Base-by-base conservation (phyloP, 2,113 vertebrate species). In the Daphoenositta chrysoptera region DNA sequence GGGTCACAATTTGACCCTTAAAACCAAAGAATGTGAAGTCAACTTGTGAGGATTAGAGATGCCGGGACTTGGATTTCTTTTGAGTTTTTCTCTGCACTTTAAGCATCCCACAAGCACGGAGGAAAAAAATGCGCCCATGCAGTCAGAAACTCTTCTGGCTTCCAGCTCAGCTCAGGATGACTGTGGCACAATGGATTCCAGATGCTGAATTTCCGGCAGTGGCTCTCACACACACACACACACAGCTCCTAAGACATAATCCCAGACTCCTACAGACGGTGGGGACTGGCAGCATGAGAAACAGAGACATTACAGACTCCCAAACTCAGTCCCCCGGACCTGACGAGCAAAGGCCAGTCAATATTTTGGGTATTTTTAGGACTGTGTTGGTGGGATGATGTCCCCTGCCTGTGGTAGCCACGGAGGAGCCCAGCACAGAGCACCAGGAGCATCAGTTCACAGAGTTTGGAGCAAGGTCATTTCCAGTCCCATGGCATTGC, bases 151-250 rank as follows among this genome's bases (percentile, higher is more conserved):
- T 73, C 37, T 83, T 80, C 45, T 76, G 93, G 88, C 80, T 75
- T 61, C 35, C 93, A 92, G 86, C 94, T 92, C 83, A 22, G 83
- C 93, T 68, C 84, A 10, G 93, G 88, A 83, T 93, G 90, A 91
- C 93, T 94, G 89, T 92, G 86, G 94, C 88, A 96, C 94, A 92
- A 97, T 97, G 18, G 51, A 68, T 97, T 97, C 97, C 97, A 97
- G 97, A 97, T 96, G 97, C 83, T 6, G 89, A 72, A 57, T 90
- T 97, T 97, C 97, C 88, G 71, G 93, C 89, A 78, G 72, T 24
- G 71, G 90, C 70, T 95, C 64, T 45, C 73, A 63, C 78, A 63
- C 73, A 71, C 89, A 45, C 73, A 58, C 82, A 54, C 73, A 75
- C 89, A 21, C 51, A 87, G n/a, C n/a, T n/a, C n/a, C n/a, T n/a